Base-by-base conservation (phyloP, 2,113 vertebrate genomes). In the Gopherus evgoodei region DNA sequence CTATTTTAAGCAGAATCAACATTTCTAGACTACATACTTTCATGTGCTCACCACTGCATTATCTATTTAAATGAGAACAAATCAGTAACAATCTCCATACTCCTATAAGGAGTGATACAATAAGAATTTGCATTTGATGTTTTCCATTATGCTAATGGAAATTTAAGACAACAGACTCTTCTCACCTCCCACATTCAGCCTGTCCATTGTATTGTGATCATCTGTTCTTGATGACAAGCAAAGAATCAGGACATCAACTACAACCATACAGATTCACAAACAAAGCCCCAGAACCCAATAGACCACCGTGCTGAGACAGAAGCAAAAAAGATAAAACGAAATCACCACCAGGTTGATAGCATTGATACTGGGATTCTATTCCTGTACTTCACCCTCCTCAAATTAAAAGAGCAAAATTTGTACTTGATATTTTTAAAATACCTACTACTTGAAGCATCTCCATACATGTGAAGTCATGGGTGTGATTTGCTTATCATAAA, bases 161-260 rank as follows among this genome's bases (percentile, higher is more conserved):
- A 97, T 87, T 90, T 75, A 90, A 96, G 94, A 90, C 76, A 91
- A 96, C 57, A 84, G 83, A 53, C 92, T 95, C 95, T 97, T 98
- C 98, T 98, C 96, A 97, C 98, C 97, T 98, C 98, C 96, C 98
- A 97, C 96, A 98, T 98, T 98, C 94, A 96, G 96, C 95, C 95
- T 98, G 98, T 98, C 98, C 98, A 98, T 97, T 98, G 90, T 96
- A 97, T 95, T 95, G 93, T 94, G 92, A 98, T 97, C 87, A 98
- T 95, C 82, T 92, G 50, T 84, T 97, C 84, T 97, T 95, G 59
- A 93, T 93, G 94, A 96, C 96, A 98, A 98, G 97, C 96, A 96
- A 95, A 97, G 95, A 98, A 98, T 98, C 96, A 97, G 96, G 93
- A 98, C 97, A 97, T 82, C 92, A 98, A 97, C 95, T 97, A 90